Percentiles rank a stretch among this genome's conserved stretches.
These are phyloP conservation scores for Eristalinus aeneus DNA, from an alignment of 2,888 invertebrate genomes.

Conservation along the genomic window DNA sequence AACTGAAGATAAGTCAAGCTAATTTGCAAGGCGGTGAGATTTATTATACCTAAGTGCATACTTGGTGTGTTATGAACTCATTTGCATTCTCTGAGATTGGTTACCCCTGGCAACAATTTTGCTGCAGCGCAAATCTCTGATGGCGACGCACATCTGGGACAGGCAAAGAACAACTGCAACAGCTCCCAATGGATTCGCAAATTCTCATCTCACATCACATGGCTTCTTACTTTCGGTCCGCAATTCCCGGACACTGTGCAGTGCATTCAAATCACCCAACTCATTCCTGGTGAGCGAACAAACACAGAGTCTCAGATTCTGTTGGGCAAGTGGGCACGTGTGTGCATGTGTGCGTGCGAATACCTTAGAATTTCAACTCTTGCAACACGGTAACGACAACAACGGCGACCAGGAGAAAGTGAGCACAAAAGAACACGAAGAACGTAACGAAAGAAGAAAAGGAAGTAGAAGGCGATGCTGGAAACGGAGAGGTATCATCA, in stretches of 20 bases:
- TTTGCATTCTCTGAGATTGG: background rate
- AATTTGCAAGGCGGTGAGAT: background rate
- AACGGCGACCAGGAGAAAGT: slow-evolving; percentile 34
- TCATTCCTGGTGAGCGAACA: background rate
- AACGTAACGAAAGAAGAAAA: slow-evolving; percentile 26
- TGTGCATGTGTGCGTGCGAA: background rate
- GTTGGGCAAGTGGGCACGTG: background rate
- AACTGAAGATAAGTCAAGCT: background rate
- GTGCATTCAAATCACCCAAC: background rate
- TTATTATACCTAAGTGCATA: background rate
- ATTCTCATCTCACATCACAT: background rate
- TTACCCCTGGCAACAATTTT: background rate
- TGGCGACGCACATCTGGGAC: background rate
- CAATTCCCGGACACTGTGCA: background rate
- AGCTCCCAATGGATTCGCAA: background rate
- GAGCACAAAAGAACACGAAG: slow-evolving; percentile 36
- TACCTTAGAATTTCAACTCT: slow-evolving; percentile 10
- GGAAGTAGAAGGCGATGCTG: slow-evolving; percentile 36
- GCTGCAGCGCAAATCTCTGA: background rate
- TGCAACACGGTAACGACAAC: background rate
- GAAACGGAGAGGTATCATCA: slow-evolving; percentile 12
- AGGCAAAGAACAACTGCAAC: background rate
- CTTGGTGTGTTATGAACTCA: background rate
- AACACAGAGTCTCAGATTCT: background rate
- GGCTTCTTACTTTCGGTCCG: slow-evolving; percentile 1